These are phyloP conservation scores for Camponotus floridanus DNA, from an alignment of 1,140 invertebrate genomes.

Conservation along the genomic window DNA sequence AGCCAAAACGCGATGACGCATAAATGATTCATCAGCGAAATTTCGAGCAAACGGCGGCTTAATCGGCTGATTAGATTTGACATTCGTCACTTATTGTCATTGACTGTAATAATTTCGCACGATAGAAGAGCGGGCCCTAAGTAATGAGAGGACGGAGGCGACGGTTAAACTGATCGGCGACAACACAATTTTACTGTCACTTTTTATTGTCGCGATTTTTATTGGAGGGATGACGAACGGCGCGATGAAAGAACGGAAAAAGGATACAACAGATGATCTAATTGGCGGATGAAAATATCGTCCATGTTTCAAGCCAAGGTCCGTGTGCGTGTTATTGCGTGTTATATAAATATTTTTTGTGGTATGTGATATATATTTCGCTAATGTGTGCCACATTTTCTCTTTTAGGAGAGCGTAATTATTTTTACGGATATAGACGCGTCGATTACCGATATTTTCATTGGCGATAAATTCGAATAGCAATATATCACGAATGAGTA, in stretches of 20 bases:
- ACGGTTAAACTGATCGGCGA: constrained; percentile 43
- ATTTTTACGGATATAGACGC: constrained; percentile 9
- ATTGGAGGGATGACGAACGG: constrained; percentile 59
- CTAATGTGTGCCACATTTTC: background rate
- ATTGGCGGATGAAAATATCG: constrained; percentile 25
- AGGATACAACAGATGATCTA: constrained; percentile 41
- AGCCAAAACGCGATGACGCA: constrained; percentile 16
- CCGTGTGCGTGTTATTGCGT: background rate
- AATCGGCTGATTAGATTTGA: constrained; percentile 50
- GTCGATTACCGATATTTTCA: background rate
- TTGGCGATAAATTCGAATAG: background rate
- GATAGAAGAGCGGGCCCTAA: constrained; percentile 60
- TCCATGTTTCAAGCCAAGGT: constrained; percentile 10
- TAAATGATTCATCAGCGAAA: constrained; percentile 17
- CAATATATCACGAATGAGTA: background rate
- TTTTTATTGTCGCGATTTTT: constrained; percentile 55
- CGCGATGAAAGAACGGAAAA: constrained; percentile 39
- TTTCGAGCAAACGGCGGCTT: constrained; percentile 11
- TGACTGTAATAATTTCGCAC: constrained; percentile 66
- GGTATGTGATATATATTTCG: background rate
- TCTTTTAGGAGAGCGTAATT: constrained; percentile 27
- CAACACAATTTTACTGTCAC: constrained; percentile 57
- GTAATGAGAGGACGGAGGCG: constrained; percentile 27
- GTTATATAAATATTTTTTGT: background rate
- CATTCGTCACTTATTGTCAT: constrained; percentile 49